Conservation (phyloP, 2,113 vertebrate genomes). For the Archocentrus centrarchus region DNA sequence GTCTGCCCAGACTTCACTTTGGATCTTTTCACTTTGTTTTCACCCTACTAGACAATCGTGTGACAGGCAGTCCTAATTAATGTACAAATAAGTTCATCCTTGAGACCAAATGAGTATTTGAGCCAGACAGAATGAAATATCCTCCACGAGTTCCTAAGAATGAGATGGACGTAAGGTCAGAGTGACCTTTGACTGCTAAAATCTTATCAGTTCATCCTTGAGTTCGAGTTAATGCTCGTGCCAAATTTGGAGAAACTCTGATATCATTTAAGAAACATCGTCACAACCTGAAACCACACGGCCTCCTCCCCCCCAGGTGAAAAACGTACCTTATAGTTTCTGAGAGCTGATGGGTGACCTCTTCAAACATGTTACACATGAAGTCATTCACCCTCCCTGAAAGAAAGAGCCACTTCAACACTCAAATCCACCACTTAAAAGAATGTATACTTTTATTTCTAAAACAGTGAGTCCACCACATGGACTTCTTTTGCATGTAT, state of each 20-base stretch:
- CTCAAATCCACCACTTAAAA: slow-evolving; percentile 6
- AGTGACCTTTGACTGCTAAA: no score
- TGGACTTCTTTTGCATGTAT: slow-evolving; percentile 34
- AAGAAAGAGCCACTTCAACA: neutral
- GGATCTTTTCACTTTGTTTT: neutral
- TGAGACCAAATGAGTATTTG: neutral
- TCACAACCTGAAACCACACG: neutral
- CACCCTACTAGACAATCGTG: neutral
- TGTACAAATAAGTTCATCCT: neutral
- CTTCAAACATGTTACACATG: neutral
- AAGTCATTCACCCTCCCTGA: neutral
- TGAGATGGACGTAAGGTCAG: neutral
- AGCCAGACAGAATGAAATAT: no score
- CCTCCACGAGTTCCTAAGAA: neutral
- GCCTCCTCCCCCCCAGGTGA: neutral
- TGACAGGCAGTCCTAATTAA: neutral
- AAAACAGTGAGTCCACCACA: slow-evolving; percentile 32
- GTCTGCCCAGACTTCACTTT: neutral
- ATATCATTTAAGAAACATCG: neutral
- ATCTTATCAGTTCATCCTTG: neutral
- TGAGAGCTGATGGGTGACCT: accelerated
- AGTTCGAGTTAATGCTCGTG: neutral
- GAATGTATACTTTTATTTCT: slow-evolving; percentile 54
- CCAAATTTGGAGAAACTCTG: neutral
- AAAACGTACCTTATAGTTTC: accelerated